phyloP scores from a whole-genome alignment of 2,113 vertebrate species.

The Rhombomys opimus region DNA sequence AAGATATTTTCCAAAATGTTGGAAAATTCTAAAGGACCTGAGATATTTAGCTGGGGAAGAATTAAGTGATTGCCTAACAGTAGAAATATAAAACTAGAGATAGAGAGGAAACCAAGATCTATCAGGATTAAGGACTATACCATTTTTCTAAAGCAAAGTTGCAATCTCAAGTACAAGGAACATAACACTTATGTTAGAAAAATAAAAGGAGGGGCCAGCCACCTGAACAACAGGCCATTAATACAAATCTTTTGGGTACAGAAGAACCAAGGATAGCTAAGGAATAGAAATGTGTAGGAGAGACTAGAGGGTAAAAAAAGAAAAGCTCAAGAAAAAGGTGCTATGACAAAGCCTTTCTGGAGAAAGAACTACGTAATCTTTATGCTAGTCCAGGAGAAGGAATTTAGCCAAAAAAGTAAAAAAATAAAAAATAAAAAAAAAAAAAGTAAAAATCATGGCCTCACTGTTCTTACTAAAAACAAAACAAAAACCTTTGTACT shows the following conservation, averaged over 20 bases:
- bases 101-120: not conserved
- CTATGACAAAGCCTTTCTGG: not conserved
- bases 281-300: not conserved
- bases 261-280: not conserved
- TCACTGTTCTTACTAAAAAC: not conserved
- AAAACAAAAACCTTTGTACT: not conserved
- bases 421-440: conserved; percentile 14
- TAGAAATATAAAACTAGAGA: conserved; percentile 23
- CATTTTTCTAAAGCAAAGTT: not conserved
- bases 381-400: not conserved
- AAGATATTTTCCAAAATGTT: not conserved
- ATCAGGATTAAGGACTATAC: not conserved
- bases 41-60: not conserved
- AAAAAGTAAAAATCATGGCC: not conserved
- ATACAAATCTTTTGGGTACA: not conserved
- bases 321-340: not conserved
- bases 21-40: not conserved
- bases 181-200: not conserved
- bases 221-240: not conserved
- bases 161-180: not conserved
- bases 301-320: not conserved
- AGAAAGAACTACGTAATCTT: conserved; percentile 4
- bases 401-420: conserved; percentile 29
- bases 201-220: not conserved
- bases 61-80: not conserved